Evolutionary conservation across 1,140 invertebrate species (phyloP), one percentile per base, ranked within the genome.

Genomic region (Macrotrachela quadricornifera): DNA sequence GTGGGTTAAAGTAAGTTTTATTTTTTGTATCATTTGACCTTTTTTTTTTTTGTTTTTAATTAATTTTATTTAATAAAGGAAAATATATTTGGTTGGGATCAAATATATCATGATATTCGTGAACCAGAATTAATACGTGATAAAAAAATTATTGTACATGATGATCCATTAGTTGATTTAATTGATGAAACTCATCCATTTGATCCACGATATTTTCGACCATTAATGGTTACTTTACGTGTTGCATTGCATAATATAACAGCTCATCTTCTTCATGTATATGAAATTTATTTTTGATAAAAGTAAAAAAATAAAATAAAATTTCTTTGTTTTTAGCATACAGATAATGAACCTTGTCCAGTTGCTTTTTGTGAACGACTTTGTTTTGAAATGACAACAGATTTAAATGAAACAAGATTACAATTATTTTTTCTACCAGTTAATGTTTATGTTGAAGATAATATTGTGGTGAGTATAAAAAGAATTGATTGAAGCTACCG

Each of bases 311-410:
- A 69, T 64, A 65, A 67, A 50, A 68, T 66, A 57, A 63, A 59
- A 42, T 46, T 55, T 30, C 11, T 38, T 56, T 10, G 46, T 51
- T 46, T 21, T 45, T 9, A 46, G 38, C 21, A 46, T 43, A 18
- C 46, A 40, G 63, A 66, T 54, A 62, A 62, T 47, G 56, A 61
- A 4, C 62, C 85, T 0, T 92, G 87, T 71, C 88, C 88, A 0
- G 79, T 85, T 16, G 78, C 91, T 58, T 73, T 86, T 45, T 73
- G 92, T 13, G 87, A 94, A 70, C 74, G 85, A 57, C 80, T 94
- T 59, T 84, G 83, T 6, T 92, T 95, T 71, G 90, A 95, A 74
- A 85, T 96, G 83, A 82, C 87, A 60, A 95, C 94, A 65, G 76
- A 77, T 10, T 94, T 82, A 63, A 77, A 77, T 56, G 85, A 92